Base-by-base conservation (phyloP, 1,140 invertebrate genomes). In the Maniola jurtina region DNA sequence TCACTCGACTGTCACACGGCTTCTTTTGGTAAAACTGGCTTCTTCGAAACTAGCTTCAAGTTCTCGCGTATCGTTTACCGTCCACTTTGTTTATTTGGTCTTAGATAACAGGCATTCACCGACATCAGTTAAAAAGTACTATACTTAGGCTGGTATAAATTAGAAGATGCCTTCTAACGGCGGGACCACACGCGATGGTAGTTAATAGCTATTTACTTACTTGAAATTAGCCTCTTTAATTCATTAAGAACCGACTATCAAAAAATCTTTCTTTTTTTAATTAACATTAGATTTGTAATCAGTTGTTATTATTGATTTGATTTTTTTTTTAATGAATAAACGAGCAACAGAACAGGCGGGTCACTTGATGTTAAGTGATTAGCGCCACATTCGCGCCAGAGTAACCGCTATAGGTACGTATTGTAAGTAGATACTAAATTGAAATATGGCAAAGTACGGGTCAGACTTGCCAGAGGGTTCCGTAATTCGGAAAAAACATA, bases 101-200 rank as follows among this genome's bases (percentile, higher is more conserved):
- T 45, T 11, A 45, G 42, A 11, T 57, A 67, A 33, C 55, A 61
- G 52, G 45, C 40, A 68, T 67, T 59, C 61, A 59, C 47, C 54
- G 61, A 36, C 47, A 73, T 76, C 74, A 76, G 71, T 76, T 76
- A 76, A 75, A 76, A 64, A 66, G 65, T 76, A 65, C 66, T 70
- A 68, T 67, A 68, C 66, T 70, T 66, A 66, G 63, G 60, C 57
- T 61, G 60, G 68, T 72, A 80, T 86, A 83, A 79, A 80, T 86
- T 80, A 84, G 66, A 75, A 58, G 68, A 72, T 64, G 68, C 68
- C 68, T 79, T 79, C 83, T 87, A 81, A 83, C 81, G 76, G 77
- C 66, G 36, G 67, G 82, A 84, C 83, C 83, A 87, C 84, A 86
- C 84, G 77, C 79, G 68, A 70, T 64, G 72, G 64, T 10, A 59